Conservation (phyloP, 1,140 invertebrate species). For the Coelopa frigida region DNA sequence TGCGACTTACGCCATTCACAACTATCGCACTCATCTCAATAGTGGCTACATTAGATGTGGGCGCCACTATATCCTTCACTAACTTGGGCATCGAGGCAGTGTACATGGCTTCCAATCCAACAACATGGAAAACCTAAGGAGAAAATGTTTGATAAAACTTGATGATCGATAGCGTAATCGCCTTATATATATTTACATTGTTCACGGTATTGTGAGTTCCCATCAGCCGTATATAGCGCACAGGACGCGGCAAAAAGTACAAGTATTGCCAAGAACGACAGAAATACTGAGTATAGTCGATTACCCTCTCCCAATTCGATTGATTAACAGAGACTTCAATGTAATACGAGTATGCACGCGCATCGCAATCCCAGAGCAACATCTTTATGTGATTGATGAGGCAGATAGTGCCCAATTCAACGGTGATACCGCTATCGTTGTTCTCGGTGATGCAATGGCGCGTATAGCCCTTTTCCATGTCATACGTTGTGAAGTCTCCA, state of each 20-base stretch:
- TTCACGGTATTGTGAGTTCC: slow-evolving; percentile 95
- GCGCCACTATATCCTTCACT: slow-evolving; percentile 72
- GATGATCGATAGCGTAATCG: neutral
- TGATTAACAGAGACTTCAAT: slow-evolving; percentile 95
- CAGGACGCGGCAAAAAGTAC: slow-evolving; percentile 84
- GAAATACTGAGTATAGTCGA: slow-evolving; percentile 85
- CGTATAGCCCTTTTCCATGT: slow-evolving; percentile 63
- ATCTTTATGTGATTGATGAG: slow-evolving; percentile 92
- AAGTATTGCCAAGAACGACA: slow-evolving; percentile 96
- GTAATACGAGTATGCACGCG: slow-evolving; percentile 92
- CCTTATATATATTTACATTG: slow-evolving; percentile 50
- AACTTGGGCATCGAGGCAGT: slow-evolving; percentile 68
- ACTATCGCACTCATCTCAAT: slow-evolving; percentile 82
- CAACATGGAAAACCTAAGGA: slow-evolving; percentile 81
- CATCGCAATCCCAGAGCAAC: slow-evolving; percentile 90
- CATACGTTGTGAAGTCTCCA: slow-evolving; percentile 61
- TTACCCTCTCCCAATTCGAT: slow-evolving; percentile 86
- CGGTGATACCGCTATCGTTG: slow-evolving; percentile 67
- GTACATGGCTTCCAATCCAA: slow-evolving; percentile 84
- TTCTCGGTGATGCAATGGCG: slow-evolving; percentile 83
- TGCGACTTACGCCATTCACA: slow-evolving; percentile 87
- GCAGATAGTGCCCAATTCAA: slow-evolving; percentile 77
- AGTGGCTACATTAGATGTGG: slow-evolving; percentile 87
- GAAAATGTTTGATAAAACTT: slow-evolving; percentile 4
- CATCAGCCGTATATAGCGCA: slow-evolving; percentile 82